phyloP scores from a whole-genome alignment of 1,140 invertebrate species.

The Wiebesia pumilae region DNA sequence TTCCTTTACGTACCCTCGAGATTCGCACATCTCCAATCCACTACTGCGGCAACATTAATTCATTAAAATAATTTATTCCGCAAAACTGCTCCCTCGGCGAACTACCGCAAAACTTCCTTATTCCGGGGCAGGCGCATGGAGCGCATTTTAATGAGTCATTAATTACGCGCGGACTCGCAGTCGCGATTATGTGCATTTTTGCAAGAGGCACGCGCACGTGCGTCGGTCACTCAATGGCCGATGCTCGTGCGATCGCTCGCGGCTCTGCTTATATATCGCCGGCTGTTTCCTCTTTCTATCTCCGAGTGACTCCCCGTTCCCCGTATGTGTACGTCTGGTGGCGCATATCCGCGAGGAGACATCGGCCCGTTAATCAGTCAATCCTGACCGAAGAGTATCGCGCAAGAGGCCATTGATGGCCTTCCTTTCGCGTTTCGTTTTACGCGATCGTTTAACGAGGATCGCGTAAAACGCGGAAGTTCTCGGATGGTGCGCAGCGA shows the following conservation, averaged over 20 bases:
- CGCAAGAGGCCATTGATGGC: neutral
- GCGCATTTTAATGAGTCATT: slow-evolving; percentile 47
- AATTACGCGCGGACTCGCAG: slow-evolving; percentile 31
- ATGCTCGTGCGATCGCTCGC: neutral
- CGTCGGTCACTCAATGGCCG: slow-evolving; percentile 24
- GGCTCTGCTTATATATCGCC: neutral
- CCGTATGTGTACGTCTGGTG: neutral
- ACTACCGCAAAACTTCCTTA: neutral
- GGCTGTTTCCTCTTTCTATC: neutral
- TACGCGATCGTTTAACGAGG: slow-evolving; percentile 50
- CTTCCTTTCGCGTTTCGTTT: neutral
- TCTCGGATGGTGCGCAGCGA: neutral
- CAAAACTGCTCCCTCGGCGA: slow-evolving; percentile 14
- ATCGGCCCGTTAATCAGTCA: slow-evolving; percentile 55
- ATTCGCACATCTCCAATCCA: neutral
- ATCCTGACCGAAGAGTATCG: slow-evolving; percentile 29
- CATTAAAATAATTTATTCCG: slow-evolving; percentile 26
- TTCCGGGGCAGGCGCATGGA: neutral
- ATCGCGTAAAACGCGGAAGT: slow-evolving; percentile 55
- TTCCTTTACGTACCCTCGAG: neutral
- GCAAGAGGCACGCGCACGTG: neutral
- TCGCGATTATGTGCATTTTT: slow-evolving; percentile 22
- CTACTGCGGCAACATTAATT: neutral
- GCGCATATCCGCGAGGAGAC: slow-evolving; percentile 17
- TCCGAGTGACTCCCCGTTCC: neutral